A percentile compares a stretch with the other conserved stretches of the same genome.
Conservation (phyloP, 2,797 vertebrate genomes). For the Denticeps clupeoides region DNA sequence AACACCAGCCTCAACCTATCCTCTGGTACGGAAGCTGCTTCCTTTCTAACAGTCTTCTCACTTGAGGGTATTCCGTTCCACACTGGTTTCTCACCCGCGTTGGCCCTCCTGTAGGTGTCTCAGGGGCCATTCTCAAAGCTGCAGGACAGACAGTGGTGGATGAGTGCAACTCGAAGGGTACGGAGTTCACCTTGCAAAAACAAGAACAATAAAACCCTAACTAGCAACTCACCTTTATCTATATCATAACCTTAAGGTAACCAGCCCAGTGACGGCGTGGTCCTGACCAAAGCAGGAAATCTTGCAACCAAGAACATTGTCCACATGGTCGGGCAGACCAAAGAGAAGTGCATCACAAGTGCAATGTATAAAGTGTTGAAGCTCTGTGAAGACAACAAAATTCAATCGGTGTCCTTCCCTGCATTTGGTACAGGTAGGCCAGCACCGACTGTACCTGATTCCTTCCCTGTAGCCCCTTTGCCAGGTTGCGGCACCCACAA, state of each 20-base stretch:
- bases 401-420: slow-evolving; percentile 41
- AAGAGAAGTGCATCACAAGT: slow-evolving; percentile 23
- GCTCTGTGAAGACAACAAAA: slow-evolving; percentile 33
- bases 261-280: slow-evolving; percentile 34
- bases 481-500: no score
- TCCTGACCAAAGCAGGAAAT: slow-evolving; percentile 38
- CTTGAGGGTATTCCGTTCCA: no score
- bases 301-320: slow-evolving; percentile 36
- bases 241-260: slow-evolving; percentile 33
- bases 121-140: slow-evolving; percentile 40
- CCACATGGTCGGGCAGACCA: slow-evolving; percentile 44
- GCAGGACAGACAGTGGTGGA: slow-evolving; percentile 36
- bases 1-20: slow-evolving; percentile 32
- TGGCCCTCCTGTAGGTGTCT: no score
- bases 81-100: no score
- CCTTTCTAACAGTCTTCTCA: not conserved
- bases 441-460: not conserved
- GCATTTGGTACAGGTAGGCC: slow-evolving; percentile 42
- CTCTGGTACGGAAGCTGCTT: slow-evolving; percentile 20
- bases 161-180: slow-evolving; percentile 38
- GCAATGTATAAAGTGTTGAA: slow-evolving; percentile 35
- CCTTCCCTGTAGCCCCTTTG: no score
- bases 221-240: no score
- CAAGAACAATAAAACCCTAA: no score
- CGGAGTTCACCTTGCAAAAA: not conserved